phyloP scores from a whole-genome alignment of 2,888 invertebrate genomes.

The Cephus rjabovi region DNA sequence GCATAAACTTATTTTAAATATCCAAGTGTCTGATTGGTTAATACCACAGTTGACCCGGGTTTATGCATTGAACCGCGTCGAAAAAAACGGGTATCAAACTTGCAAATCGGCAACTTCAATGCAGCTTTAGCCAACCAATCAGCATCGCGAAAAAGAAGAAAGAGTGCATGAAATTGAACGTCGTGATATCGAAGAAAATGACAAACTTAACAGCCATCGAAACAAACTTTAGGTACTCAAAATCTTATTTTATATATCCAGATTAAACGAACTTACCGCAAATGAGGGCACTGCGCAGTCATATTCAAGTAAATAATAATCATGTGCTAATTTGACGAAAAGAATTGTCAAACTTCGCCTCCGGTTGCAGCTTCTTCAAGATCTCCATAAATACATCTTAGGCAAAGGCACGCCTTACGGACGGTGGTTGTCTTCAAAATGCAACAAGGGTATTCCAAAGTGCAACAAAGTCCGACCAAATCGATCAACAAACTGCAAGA shows the following conservation, averaged over 20 bases:
- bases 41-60: no score
- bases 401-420: not conserved
- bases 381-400: not conserved
- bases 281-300: not conserved
- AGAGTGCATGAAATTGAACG: not conserved
- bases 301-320: not conserved
- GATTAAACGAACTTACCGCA: not conserved
- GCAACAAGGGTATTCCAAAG: not conserved
- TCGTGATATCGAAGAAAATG: not conserved
- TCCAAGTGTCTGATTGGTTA: no score
- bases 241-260: not conserved
- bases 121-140: no score
- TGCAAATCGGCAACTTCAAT: no score
- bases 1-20: no score
- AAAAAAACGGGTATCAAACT: no score
- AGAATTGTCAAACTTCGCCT: not conserved
- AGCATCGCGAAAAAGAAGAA: not conserved
- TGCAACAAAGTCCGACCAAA: not conserved
- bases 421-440: slow-evolving; percentile 3
- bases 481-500: not conserved
- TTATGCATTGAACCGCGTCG: no score
- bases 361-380: not conserved
- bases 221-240: not conserved
- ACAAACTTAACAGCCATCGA: not conserved
- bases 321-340: not conserved